Evolutionary conservation across 1,140 invertebrate genomes (phyloP).

Genomic region (Drosophila ohnishii): DNA sequence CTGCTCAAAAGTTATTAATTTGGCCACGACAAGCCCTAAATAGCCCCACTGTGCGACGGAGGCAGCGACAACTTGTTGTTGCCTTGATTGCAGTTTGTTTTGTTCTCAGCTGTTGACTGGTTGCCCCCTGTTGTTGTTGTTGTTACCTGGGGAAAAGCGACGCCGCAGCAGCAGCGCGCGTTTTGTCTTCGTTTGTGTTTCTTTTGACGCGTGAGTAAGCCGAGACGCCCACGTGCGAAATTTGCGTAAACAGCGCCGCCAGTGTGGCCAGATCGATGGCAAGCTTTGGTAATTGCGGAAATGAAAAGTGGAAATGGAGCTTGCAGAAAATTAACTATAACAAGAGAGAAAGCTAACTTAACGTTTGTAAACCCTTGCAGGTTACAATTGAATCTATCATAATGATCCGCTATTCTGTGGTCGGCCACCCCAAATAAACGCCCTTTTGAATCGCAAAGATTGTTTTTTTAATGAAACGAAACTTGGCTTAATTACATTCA

Average conservation of each 20-base stretch:
- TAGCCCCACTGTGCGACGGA: slow-evolving; percentile 3
- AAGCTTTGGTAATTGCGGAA: slow-evolving; percentile 20
- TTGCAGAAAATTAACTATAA: background rate
- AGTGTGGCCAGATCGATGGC: slow-evolving; percentile 52
- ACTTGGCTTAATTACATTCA: background rate
- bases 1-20: background rate
- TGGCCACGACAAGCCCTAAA: background rate
- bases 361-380: too few relatives aligned
- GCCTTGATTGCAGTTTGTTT: slow-evolving; percentile 71
- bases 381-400: too few relatives aligned
- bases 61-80: slow-evolving; percentile 47
- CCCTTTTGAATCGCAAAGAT: too few relatives aligned
- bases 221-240: slow-evolving; percentile 77
- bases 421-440: background rate
- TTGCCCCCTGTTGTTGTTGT: slow-evolving; percentile 44
- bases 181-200: slow-evolving; percentile 80
- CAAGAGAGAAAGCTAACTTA: too few relatives aligned
- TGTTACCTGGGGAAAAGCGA: slow-evolving; percentile 61
- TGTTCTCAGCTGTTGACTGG: slow-evolving; percentile 78
- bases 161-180: slow-evolving; percentile 48
- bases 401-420: background rate
- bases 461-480: too few relatives aligned
- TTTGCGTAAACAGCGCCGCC: slow-evolving; percentile 64
- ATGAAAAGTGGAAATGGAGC: slow-evolving; percentile 4
- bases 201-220: slow-evolving; percentile 80